Conservation (phyloP, 2,113 vertebrate genomes). For the Hemichromis elongatus region DNA sequence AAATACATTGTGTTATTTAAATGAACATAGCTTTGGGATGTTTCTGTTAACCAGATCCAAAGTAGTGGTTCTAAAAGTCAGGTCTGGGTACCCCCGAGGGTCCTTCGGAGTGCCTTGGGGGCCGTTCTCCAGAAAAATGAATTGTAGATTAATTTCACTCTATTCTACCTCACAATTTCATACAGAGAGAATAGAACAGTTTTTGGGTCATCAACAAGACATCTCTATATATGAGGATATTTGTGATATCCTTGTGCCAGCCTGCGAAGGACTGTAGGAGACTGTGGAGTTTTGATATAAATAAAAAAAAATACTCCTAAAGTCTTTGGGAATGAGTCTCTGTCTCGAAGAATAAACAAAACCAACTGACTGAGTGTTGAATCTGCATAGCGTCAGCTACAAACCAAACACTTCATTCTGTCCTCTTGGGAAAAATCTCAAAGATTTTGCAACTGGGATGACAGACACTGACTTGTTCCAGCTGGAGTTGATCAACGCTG, state of each 20-base stretch:
- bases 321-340: background rate
- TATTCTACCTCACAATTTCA: constrained; percentile 30
- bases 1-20: constrained; percentile 79
- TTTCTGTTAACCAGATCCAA: constrained; percentile 60
- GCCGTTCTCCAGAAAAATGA: constrained; percentile 37
- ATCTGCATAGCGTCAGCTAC: constrained; percentile 18
- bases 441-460: constrained; percentile 40
- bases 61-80: constrained; percentile 51
- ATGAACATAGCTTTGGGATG: constrained; percentile 79
- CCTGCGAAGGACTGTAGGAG: background rate
- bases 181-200: constrained; percentile 2
- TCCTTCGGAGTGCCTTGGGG: constrained; percentile 10
- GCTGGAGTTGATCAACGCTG: constrained; percentile 58
- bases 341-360: background rate
- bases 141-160: constrained; percentile 55
- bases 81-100: constrained; percentile 27
- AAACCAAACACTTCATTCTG: constrained; percentile 17
- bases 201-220: constrained; percentile 51
- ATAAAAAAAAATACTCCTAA: background rate
- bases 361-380: background rate
- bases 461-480: constrained; percentile 47
- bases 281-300: background rate
- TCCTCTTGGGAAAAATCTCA: constrained; percentile 43
- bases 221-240: constrained; percentile 25
- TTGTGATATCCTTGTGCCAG: background rate